A percentile compares a stretch with the other conserved stretches of the same genome.
Conservation (phyloP, 2,113 vertebrate species). For the Gymnorhina tibicen region DNA sequence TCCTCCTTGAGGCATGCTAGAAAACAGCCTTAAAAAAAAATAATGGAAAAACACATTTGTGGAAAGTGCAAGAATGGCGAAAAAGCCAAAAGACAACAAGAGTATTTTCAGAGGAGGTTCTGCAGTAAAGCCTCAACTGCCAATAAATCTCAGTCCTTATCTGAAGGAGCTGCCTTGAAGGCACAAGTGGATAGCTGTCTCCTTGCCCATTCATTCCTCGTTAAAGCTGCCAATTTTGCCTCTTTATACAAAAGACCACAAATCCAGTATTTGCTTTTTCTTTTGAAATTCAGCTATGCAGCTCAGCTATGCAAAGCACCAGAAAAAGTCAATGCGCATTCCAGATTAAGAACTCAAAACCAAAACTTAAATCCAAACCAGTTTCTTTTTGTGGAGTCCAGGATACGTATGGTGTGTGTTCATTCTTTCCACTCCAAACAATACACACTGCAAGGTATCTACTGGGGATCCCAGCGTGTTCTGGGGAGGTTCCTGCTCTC, state of each 20-base stretch:
- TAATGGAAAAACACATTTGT: not conserved
- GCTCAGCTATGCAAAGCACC: slow-evolving; percentile 15
- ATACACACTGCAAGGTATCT: not conserved
- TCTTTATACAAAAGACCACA: not conserved
- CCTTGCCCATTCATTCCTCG: not conserved
- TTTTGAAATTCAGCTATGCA: not conserved
- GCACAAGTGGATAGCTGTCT: slow-evolving; percentile 21
- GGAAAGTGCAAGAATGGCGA: not conserved
- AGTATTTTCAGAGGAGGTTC: not conserved
- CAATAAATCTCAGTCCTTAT: not conserved
- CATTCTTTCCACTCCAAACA: not conserved
- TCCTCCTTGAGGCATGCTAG: not conserved
- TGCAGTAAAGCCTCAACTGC: not conserved
- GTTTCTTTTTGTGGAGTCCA: not conserved
- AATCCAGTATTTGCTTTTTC: not conserved
- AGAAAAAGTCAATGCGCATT: not conserved
- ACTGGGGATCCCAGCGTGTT: not conserved
- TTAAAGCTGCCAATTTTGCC: not conserved
- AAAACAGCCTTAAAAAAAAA: not conserved
- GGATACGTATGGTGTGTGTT: not conserved
- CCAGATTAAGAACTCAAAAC: not conserved
- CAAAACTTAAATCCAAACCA: not conserved
- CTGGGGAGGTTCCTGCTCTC: not conserved
- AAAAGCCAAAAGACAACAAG: not conserved
- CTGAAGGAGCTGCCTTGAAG: not conserved